Base-by-base conservation (phyloP, 92 coral and sea anemone species). In the Phenganax subtilis region DNA sequence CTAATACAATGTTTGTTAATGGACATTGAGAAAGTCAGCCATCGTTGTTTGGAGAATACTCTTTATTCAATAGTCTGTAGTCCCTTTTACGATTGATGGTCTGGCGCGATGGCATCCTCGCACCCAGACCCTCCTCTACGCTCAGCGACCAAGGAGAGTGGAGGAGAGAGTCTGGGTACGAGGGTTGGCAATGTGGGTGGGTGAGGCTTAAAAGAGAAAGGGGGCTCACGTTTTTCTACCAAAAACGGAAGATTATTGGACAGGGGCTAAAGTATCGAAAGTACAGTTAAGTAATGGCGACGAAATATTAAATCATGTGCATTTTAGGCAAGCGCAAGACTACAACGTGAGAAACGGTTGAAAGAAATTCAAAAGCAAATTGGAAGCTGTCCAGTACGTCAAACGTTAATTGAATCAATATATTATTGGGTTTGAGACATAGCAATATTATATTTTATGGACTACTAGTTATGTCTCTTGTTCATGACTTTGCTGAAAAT, bases 381-480 rank as follows among this genome's bases (percentile, higher is more conserved):
- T 74, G 80, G 77, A 31, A 93, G 91, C 85, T 93, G 97, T 52
- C 97, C 97, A 74, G 97, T 93, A 88, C 75, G 85, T 76, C 9
- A 29, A 60, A 15, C 27, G n/a, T 25, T 1, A 59, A 14, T 14
- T 59, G 16, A 14, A 14, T 59, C 7, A 14, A 25, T 14, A 14
- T 59, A 14, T 59, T 59, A 1, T 59, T 59, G 27, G 16, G 65
- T 59, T 14, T 59, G 27, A 59, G 20, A 29, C 37, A 12, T 71
- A 47, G 16, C 16, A 20, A 28, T 15, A 71, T 7, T 10, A 71
- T 4, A 20, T 8, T 20, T 71, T 71, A 71, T 7, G 54, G 44
- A 71, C 27, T 65, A 65, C 11, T 59, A 20, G 1, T 37, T 37
- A 37, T 37, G 47, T 37, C 47, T 37, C 47, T 37, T 37, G 47